Evolutionary conservation across 2,888 invertebrate species (phyloP), one percentile per base, ranked within the genome.

Genomic region (Dolichopus griseipennis): DNA sequence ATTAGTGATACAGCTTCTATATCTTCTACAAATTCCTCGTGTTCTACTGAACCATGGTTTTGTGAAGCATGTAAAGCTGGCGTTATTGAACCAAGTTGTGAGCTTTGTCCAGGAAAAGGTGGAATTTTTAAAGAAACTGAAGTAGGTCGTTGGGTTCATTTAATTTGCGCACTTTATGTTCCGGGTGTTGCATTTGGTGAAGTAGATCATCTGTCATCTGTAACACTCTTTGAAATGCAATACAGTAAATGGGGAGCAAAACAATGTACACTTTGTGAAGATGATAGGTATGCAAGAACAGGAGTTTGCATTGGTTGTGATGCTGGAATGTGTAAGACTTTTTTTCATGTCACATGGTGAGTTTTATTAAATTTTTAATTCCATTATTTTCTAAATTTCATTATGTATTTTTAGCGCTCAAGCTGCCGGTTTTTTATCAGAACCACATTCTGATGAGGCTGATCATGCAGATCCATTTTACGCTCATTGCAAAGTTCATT

Each of bases 21-120:
- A 71, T 92, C 93, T 7, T 96, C 96, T 77, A 94, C 95, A 34
- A 92, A 93, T 72, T 97, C 97, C 18, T 90, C 95, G 0, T 94
- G 95, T 68, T 95, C 96, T 37, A 97, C 97, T 0, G 97, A 98
- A 72, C 97, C 97, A 0, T 99, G 99, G 99, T 99, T 99, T 82
- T 99, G 99, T 83, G 98, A 99, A 80, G 94, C 97, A 7, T 99
- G 99, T 77, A 91, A 93, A 75, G 95, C 95, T 22, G 95, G 94
- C 0, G 89, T 93, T 18, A 87, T 85, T 18, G 90, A 92, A 78
- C 97, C 97, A 0, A 88, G 87, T 61, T 99, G 99, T 80, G 97
- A 98, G 83, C 83, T 99, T 20, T 99, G 99, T 78, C 98, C 98
- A 0, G 96, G 95, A 79, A 87, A 86, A 77, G 91, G 89, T 83